Evolutionary conservation across 2,797 vertebrate genomes (phyloP).

Genomic region (Poeciliopsis gracilis): DNA sequence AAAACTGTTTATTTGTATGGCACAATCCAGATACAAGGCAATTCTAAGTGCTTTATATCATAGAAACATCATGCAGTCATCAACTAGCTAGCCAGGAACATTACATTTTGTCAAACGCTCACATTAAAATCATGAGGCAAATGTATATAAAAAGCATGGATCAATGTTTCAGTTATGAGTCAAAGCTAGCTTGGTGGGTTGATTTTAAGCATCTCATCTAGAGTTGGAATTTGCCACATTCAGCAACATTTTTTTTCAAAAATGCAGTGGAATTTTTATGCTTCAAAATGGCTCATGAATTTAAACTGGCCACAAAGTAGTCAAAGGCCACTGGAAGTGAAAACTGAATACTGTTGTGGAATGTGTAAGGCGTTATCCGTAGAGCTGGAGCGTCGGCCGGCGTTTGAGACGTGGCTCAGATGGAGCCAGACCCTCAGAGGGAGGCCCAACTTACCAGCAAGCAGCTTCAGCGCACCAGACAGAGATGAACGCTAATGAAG

Average conservation of each 20-base stretch:
- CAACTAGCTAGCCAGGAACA: too few relatives aligned
- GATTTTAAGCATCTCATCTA: not conserved
- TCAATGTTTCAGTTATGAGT: too few relatives aligned
- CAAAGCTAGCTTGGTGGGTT: too few relatives aligned
- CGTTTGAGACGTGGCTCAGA: conserved; percentile 34
- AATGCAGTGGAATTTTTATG: not conserved
- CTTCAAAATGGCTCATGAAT: not conserved
- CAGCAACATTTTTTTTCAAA: not conserved
- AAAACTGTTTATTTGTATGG: too few relatives aligned
- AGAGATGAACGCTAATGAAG: conserved; percentile 37
- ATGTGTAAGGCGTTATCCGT: not conserved
- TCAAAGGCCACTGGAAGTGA: not conserved
- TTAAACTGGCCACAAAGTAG: not conserved
- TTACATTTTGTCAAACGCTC: too few relatives aligned
- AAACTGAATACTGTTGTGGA: not conserved
- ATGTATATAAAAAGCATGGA: too few relatives aligned
- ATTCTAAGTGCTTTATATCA: too few relatives aligned
- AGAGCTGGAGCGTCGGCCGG: conserved; percentile 15
- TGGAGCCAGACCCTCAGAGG: conserved; percentile 17
- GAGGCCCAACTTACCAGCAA: conserved; percentile 27
- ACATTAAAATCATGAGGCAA: too few relatives aligned
- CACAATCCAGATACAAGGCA: too few relatives aligned
- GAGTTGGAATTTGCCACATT: not conserved
- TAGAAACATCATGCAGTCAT: too few relatives aligned
- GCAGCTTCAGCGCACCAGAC: conserved; percentile 25